phyloP scores from a whole-genome alignment of 2,888 invertebrate genomes.

The Seladonia tumulorum region DNA sequence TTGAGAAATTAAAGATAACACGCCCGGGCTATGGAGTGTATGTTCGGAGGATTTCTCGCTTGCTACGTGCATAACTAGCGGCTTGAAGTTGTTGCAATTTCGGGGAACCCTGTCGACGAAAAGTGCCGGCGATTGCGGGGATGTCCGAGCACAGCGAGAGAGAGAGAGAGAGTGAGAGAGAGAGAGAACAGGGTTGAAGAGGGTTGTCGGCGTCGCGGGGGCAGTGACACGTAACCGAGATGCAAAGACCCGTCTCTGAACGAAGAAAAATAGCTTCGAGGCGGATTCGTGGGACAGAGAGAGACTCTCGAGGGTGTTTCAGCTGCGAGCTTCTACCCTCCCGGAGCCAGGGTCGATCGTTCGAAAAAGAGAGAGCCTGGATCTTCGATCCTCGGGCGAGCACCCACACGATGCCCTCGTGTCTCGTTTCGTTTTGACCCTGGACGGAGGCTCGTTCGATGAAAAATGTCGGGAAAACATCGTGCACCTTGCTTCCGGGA shows the following conservation, averaged over 20 bases:
- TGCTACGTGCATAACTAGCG: conserved; percentile 40
- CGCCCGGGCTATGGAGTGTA: too few species aligned
- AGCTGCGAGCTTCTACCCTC: conserved; percentile 19
- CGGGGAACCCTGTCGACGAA: conserved; percentile 22
- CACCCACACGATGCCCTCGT: background rate
- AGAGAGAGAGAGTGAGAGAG: background rate
- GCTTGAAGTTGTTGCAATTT: conserved; percentile 40
- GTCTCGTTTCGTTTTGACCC: background rate
- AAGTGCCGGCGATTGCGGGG: conserved; percentile 19
- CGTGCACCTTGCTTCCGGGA: too few species aligned
- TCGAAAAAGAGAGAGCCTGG: background rate
- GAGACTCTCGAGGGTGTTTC: conserved; percentile 55
- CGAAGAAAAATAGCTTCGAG: conserved; percentile 66
- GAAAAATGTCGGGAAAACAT: background rate
- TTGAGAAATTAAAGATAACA: too few species aligned
- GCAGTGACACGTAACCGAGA: conserved; percentile 74
- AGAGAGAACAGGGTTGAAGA: conserved; percentile 34
- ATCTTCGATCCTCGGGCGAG: background rate
- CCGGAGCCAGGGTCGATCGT: conserved; percentile 48
- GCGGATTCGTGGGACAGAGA: conserved; percentile 15
- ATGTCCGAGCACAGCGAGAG: conserved; percentile 28
- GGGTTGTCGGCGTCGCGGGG: conserved; percentile 51
- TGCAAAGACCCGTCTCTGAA: conserved; percentile 56
- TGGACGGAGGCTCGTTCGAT: background rate
- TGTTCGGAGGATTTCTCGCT: conserved; percentile 15